Evolutionary conservation across 2,888 invertebrate species (phyloP).

Genomic region (Cacoxenus indagator): DNA sequence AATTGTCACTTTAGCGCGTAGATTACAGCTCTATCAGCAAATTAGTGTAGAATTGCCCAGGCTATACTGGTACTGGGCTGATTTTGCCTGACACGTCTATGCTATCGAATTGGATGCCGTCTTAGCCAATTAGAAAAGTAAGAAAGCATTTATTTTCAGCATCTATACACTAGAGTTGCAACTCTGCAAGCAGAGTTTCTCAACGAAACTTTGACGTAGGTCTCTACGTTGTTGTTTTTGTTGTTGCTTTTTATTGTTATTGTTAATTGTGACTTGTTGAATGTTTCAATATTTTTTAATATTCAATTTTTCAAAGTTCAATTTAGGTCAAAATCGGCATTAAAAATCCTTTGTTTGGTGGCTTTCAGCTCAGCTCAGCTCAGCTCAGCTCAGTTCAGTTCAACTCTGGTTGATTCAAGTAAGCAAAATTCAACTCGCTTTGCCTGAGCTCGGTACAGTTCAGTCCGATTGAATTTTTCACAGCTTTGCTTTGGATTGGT

Average conservation of each 20-base stretch:
- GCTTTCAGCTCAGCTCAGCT: background rate
- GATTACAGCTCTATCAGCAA: too few species aligned
- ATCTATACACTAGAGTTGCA: too few species aligned
- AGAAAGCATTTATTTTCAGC: too few species aligned
- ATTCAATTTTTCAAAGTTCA: conserved; percentile 4
- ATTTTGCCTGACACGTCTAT: too few species aligned
- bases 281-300: background rate
- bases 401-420: background rate
- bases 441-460: background rate
- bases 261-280: background rate
- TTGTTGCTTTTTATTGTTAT: background rate
- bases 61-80: too few species aligned
- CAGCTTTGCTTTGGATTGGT: background rate
- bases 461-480: background rate
- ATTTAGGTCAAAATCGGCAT: conserved; percentile 14
- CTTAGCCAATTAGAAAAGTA: too few species aligned
- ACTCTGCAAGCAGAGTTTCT: too few species aligned
- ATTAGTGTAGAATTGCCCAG: too few species aligned
- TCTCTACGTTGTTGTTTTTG: background rate
- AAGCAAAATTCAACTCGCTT: background rate
- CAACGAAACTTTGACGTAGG: too few species aligned
- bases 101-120: too few species aligned
- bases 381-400: background rate
- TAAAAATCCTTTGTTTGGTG: conserved; percentile 3
- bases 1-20: too few species aligned